These are phyloP conservation scores for Mesochorus sp. DNA, from an alignment of 2,888 invertebrate species.

Conservation along the genomic window DNA sequence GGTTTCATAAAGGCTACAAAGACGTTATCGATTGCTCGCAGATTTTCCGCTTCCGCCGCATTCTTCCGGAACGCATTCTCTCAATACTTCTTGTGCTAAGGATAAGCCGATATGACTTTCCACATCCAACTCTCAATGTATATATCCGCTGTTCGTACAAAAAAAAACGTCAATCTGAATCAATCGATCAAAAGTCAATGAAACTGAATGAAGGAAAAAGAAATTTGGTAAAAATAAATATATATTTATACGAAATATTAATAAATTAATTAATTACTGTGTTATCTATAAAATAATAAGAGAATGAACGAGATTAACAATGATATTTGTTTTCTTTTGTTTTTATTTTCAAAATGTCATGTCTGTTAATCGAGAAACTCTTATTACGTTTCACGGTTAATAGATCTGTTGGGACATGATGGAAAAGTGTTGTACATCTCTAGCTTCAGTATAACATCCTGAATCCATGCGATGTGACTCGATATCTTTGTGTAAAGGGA, in stretches of 20 bases:
- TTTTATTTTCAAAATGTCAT: slow-evolving; percentile 12
- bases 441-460: slow-evolving; percentile 71
- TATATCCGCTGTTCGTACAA: background rate
- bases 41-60: slow-evolving; percentile 65
- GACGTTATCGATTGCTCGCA: slow-evolving; percentile 51
- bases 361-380: slow-evolving; percentile 1
- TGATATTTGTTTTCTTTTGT: slow-evolving; percentile 11
- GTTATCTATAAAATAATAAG: background rate
- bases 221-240: slow-evolving; percentile 24
- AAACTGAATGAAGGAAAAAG: background rate
- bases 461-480: slow-evolving; percentile 75
- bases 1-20: background rate
- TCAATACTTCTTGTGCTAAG: slow-evolving; percentile 27
- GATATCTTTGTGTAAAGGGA: slow-evolving; percentile 79
- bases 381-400: background rate
- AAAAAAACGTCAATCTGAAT: background rate
- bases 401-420: slow-evolving; percentile 57
- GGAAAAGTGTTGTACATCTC: slow-evolving; percentile 62
- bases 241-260: background rate
- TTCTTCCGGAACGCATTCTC: slow-evolving; percentile 3
- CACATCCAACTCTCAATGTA: background rate
- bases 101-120: slow-evolving; percentile 27
- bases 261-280: background rate
- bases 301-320: background rate
- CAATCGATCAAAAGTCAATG: background rate